Base-by-base conservation (phyloP, 2,113 vertebrate species). In the Cochlearius cochlearius region DNA sequence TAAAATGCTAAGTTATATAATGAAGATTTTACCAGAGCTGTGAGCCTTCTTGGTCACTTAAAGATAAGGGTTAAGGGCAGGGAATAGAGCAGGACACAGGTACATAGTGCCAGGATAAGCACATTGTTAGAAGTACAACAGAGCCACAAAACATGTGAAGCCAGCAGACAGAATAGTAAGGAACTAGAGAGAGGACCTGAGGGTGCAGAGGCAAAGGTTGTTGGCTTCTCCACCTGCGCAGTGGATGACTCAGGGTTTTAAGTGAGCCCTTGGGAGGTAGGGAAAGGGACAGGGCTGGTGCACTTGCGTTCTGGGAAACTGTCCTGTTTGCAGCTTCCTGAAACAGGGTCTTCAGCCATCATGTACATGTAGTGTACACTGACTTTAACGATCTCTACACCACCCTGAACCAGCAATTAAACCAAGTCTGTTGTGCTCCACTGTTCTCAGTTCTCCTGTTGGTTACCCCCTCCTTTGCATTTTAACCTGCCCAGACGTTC, bases 291-390 rank as follows among this genome's bases (percentile, higher is more conserved):
- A 16, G 47, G 47, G 27, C 7, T 34, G 43, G 30, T 49, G 38
- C 76, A 39, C n/a, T 23, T 34, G 12, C 2, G 0, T 45, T 73
- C 82, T 69, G 75, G 50, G 45, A 80, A 90, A 26, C 11, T 18
- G 12, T 41, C 71, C 18, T 22, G 5, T 32, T 29, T 62, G 60
- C 64, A 71, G 39, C 56, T 71, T 79, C 52, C 67, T n/a, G 36
- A 43, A 77, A 34, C 8, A 38, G 20, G 5, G 49, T 27, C 43
- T 85, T 43, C 20, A 60, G 15, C 39, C 10, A 13, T 3, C n/a
- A 9, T 0, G 3, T 6, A 38, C 12, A 36, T 3, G 2, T 0
- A 7, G 30, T 2, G 18, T 16, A 7, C n/a, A 14, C 1, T 9
- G 32, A 0, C 6, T 47, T 62, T 17, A 38, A n/a, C 18, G 16